Evolutionary conservation across 2,888 invertebrate genomes (phyloP), one percentile per base, ranked within the genome.

Genomic region (Leucozona laternaria): DNA sequence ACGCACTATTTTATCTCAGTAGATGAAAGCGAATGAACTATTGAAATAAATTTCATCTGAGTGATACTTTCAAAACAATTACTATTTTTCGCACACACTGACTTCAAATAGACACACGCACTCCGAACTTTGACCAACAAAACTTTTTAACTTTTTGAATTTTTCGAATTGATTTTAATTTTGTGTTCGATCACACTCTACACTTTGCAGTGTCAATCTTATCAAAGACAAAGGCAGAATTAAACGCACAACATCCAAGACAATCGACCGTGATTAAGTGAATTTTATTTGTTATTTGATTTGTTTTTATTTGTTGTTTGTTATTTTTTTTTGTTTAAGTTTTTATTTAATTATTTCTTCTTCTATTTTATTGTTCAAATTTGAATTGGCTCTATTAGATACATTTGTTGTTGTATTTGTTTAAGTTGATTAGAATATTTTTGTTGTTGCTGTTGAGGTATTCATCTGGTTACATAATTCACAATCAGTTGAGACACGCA

Each of bases 211-310:
- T 76, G 70, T 66, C 68, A 72, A 50, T 81, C 57, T 86, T 82
- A 82, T 86, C 86, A 79, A 50, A 55, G 64, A 79, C 77, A 53
- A 64, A n/a, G 45, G 31, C 48, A 79, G 15, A 76, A 50, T 20
- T 43, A 37, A 43, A 84, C 64, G 75, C 79, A 62, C 77, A 60
- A 62, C 77, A 60, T 55, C 68, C 64, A 53, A 53, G 53, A 64
- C 70, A 70, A 72, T 28, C 76, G 85, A 75, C 73, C 64, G 81
- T 86, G 81, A 86, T 82, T 75, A 60, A 84, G 53, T 76, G 76
- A 79, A 62, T 45, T 76, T 71, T 71, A 43, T 71, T 66, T 72
- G 40, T 37, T 20, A 58, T 25, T 66, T 72, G 57, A 77, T 53
- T 53, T 53, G 34, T 50, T 50, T 71, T 80, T 76, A 75, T 82